Base-by-base conservation (phyloP, 2,888 invertebrate genomes). In the Andrena minutula region DNA sequence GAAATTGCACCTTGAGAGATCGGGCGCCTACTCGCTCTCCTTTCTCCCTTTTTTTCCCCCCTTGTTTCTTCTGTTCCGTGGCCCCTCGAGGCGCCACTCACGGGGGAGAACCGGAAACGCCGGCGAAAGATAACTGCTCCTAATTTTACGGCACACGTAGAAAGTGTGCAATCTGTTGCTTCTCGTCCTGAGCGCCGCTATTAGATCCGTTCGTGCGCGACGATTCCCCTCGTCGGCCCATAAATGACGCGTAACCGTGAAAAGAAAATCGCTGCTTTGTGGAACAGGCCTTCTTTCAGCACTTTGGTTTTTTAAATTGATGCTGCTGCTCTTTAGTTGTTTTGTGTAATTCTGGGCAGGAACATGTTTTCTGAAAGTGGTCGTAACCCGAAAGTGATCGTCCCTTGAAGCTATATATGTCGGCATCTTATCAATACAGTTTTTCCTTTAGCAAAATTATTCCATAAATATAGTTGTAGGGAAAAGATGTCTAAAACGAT, bases 1-100 rank as follows among this genome's bases (percentile, higher is more conserved):
- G 73, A 89, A 86, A 90, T 90, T 90, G 86, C 88, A 86, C 73
- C 86, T 87, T 81, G 63, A 41, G 79, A 74, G 71, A 77, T 81
- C 75, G 79, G 60, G 79, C 87, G 86, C 80, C 86, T 88, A 84
- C 86, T 85, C 85, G 78, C 76, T 47, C 74, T 53, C 65, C 70
- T 68, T 64, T 35, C 74, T 70, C 63, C 69, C 61, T 49, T 80
- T 76, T 73, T 79, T 64, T 58, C 63, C 63, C 70, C 41, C 41
- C 41, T 41, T 41, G 41, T 61, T 53, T 41, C 23, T 49, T 32
- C 32, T 60, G 23, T 28, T 7, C 47, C 28, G 63, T 35, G 86
- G 49, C 63, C 61, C 76, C 85, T 73, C 56, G 51, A 74, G 86
- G 88, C 88, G 88, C 85, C 88, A 86, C 72, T 53, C 60, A 10